Percentiles rank a stretch among this genome's conserved stretches.
Conservation (phyloP, 2,113 vertebrate species). For the Capreolus pygargus region DNA sequence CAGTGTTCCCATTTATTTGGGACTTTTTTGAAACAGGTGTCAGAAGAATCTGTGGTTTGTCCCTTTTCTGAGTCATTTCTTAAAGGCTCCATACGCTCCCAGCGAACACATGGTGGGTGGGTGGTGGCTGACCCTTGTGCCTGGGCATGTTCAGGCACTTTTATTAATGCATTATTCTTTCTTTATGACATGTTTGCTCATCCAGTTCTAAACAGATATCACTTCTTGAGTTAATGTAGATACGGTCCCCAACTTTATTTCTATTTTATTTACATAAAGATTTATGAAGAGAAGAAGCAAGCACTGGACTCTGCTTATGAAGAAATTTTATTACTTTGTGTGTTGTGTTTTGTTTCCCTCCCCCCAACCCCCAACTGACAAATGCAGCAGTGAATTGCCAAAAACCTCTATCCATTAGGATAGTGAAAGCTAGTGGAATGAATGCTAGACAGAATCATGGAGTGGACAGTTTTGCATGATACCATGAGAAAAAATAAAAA, state of each 20-base stretch:
- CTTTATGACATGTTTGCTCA: neutral
- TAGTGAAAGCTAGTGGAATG: neutral
- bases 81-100: neutral
- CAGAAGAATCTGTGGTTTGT: neutral
- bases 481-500: neutral
- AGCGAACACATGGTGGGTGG: neutral
- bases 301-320: neutral
- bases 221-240: neutral
- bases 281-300: neutral
- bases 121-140: too few relatives aligned
- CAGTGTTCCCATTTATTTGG: neutral
- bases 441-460: neutral
- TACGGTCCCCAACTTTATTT: neutral
- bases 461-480: neutral
- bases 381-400: neutral
- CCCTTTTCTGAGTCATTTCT: neutral
- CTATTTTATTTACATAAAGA: neutral
- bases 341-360: neutral
- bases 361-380: fast-evolving
- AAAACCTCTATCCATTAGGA: neutral
- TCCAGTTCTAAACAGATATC: neutral
- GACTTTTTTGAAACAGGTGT: neutral
- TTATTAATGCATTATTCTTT: neutral
- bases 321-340: neutral
- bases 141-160: neutral